A percentile compares a stretch with the other conserved stretches of the same genome.
These are phyloP conservation scores for Macroglossus sobrinus DNA, from an alignment of 2,113 vertebrate species.

Conservation along the genomic window DNA sequence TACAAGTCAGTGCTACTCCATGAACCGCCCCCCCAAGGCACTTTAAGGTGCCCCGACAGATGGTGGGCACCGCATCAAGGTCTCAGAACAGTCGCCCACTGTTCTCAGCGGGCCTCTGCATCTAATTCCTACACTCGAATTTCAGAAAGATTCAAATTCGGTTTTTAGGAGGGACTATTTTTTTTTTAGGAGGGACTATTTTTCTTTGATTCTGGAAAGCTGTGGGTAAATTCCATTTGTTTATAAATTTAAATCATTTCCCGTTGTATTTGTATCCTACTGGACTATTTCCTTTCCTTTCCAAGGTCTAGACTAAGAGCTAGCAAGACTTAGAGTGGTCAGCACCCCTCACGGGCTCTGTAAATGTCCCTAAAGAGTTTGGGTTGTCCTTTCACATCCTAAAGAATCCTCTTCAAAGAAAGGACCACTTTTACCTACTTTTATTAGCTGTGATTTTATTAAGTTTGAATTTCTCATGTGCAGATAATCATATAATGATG, in stretches of 20 bases:
- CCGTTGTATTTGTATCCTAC: not conserved
- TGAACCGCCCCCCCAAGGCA: not conserved
- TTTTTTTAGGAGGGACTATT: not conserved
- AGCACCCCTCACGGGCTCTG: not conserved
- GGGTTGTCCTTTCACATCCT: not conserved
- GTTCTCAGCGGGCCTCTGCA: not conserved
- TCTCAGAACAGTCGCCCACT: not conserved
- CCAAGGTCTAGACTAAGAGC: not conserved
- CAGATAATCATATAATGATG: not conserved
- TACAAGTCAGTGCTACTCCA: not conserved
- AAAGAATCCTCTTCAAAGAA: not conserved
- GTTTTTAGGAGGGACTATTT: not conserved
- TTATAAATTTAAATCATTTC: not conserved
- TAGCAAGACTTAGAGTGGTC: not conserved
- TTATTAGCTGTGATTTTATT: not conserved
- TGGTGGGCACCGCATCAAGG: not conserved
- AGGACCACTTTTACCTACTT: not conserved
- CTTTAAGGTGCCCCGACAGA: not conserved
- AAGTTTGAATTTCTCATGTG: not conserved
- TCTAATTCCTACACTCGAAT: not conserved
- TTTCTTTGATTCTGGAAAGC: slow-evolving; percentile 1
- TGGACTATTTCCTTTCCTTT: not conserved
- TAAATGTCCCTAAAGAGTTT: not conserved
- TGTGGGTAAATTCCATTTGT: not conserved
- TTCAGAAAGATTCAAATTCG: not conserved